These are phyloP conservation scores for Conopomorpha cramerella DNA, from an alignment of 1,140 invertebrate genomes.

Conservation along the genomic window DNA sequence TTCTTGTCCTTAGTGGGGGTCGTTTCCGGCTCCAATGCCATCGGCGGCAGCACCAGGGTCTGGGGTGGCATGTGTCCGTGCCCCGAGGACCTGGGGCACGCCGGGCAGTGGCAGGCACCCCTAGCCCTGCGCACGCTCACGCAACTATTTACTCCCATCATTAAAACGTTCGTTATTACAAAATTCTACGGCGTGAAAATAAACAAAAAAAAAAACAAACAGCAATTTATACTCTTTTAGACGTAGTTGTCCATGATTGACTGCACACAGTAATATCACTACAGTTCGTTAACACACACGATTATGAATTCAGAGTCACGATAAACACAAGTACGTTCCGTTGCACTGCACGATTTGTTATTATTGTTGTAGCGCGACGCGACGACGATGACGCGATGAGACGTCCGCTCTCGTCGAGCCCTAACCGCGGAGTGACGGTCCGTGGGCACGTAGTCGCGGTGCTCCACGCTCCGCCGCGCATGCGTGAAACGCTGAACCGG, in stretches of 20 bases:
- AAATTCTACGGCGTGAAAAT: constrained; percentile 6
- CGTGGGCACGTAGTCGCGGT: neutral
- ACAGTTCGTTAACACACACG: neutral
- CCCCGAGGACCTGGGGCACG: constrained; percentile 42
- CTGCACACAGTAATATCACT: neutral
- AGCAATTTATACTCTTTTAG: too few relatives aligned
- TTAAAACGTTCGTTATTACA: constrained; percentile 20
- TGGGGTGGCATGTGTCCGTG: constrained; percentile 34
- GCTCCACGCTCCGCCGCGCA: neutral
- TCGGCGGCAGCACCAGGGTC: constrained; percentile 41
- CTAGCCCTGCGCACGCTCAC: constrained; percentile 43
- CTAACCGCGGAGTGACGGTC: constrained; percentile 32
- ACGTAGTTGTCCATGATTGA: too few relatives aligned
- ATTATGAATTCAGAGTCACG: neutral
- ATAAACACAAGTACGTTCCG: too few relatives aligned
- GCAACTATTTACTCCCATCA: constrained; percentile 51
- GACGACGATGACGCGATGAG: constrained; percentile 4
- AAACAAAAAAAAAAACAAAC: constrained; percentile 6
- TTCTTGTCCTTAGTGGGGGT: constrained; percentile 50
- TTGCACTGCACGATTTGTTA: neutral
- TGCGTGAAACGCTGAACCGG: neutral
- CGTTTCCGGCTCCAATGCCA: constrained; percentile 42
- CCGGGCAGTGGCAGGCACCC: constrained; percentile 44
- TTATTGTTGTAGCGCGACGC: too few relatives aligned
- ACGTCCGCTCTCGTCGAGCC: constrained; percentile 35